These are phyloP conservation scores for Acleris laterana DNA, from an alignment of 2,888 invertebrate genomes.

Conservation along the genomic window DNA sequence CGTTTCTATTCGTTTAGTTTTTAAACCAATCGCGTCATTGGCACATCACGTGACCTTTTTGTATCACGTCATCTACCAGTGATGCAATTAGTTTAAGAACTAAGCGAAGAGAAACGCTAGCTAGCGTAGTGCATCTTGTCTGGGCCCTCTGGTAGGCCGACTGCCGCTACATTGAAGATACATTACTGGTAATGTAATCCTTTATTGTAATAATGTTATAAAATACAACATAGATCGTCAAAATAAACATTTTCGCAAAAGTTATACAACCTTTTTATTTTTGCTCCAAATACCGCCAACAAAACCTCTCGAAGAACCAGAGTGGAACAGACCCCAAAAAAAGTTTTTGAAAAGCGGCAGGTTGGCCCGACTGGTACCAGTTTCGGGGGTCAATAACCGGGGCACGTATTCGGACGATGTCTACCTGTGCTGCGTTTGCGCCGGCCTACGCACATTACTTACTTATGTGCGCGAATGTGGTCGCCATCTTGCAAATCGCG, in stretches of 20 bases:
- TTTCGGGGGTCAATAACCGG: constrained; percentile 76
- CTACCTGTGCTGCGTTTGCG: constrained; percentile 21
- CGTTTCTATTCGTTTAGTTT: no score
- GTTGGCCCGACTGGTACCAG: constrained; percentile 52
- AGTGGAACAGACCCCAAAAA: constrained; percentile 35
- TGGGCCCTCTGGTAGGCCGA: no score
- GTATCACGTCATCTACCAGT: no score
- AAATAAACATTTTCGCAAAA: background rate
- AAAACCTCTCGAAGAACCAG: constrained; percentile 28
- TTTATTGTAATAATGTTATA: no score
- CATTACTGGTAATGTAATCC: no score
- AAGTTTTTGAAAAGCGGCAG: constrained; percentile 34
- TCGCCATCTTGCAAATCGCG: constrained; percentile 30
- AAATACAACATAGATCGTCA: background rate
- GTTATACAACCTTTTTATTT: background rate
- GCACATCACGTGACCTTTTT: no score
- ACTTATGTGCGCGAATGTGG: constrained; percentile 34
- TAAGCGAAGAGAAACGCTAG: no score
- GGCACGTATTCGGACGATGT: constrained; percentile 62
- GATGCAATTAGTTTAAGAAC: no score
- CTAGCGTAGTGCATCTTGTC: no score
- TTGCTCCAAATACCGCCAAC: constrained; percentile 23
- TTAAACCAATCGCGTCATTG: no score
- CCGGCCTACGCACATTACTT: constrained; percentile 30
- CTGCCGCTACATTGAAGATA: no score